Evolutionary conservation across 2,888 invertebrate species (phyloP), one percentile per base, ranked within the genome.

Genomic region (Plutella xylostella): DNA sequence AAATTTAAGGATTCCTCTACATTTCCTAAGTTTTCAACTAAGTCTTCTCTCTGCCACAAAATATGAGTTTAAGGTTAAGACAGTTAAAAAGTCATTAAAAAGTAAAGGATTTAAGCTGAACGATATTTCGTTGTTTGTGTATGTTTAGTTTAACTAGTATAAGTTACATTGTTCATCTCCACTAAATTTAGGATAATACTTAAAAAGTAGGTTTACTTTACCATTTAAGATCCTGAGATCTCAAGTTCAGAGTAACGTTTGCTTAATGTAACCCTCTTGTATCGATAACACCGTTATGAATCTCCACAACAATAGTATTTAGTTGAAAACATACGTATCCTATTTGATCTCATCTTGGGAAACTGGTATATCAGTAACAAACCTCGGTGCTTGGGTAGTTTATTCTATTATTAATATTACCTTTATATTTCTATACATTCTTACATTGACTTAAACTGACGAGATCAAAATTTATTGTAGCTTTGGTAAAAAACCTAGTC

Each of bases 311-410:
- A 14, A 19, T 45, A 43, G 35, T 46, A 45, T 45, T 42, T 48
- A 52, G 45, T 46, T 53, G 45, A 56, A 61, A 55, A 54, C 52
- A 50, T 49, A 57, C 54, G 60, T 64, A 62, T 68, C 68, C 66
- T 69, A 68, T 52, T 61, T 75, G 76, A 77, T 77, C 76, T 76
- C 76, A 74, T 59, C 55, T 54, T 25, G 22, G 34, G 34, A 34
- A 34, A 15, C 58, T 55, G 59, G 53, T 54, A n/a, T 58, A 59
- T 56, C 57, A 56, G 54, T 58, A 53, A 49, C 53, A 58, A 57
- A 55, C 54, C 58, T 51, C 54, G 75, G 74, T 75, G 72, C 72
- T 74, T 68, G 68, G 68, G 66, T 74, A 69, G 61, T 60, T 45
- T 64, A 56, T 20, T n/a, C 19, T 37, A 19, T 37, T 20, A 37